Evolutionary conservation across 2,888 invertebrate genomes (phyloP), one percentile per base, ranked within the genome.

Genomic region (Plebejus melissa): DNA sequence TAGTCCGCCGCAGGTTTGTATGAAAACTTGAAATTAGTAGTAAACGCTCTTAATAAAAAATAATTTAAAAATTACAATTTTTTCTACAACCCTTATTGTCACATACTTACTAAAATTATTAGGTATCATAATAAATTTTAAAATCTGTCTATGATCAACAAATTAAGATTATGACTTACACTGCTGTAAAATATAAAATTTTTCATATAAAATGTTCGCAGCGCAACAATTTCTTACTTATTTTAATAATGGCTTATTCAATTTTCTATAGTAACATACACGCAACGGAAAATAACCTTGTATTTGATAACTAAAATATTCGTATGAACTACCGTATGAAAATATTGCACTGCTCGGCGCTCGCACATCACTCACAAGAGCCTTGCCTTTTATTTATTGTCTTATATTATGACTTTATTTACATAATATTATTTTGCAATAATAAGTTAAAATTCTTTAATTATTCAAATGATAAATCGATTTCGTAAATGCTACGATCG

Each of bases 351-450:
- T 16, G 46, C 72, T 50, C 32, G 54, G 54, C 16, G 46, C 54
- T 50, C 32, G 54, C 72, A 72, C 72, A 72, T 72, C 22, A 72
- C 0, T 72, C 54, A 50, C 54, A 72, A 72, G 32, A 72, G 36
- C 72, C 72, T 72, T 50, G 72, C 54, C 54, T 50, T 72, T 72
- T 72, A 72, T 72, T 72, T 72, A 72, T 72, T 32, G 16, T 46
- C 46, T 54, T 72, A n/a, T 54, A 46, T 46, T 46, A 50, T 28
- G 7, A 54, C 32, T 6, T 54, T 72, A 72, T 72, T 72, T 72
- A 50, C 72, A 72, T 72, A 65, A 50, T 13, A 58, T 32, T 65
- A 36, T 65, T 36, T 65, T 65, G 65, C 13, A 65, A 65, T 32
- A 32, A 32, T 65, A 32, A 65, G 13, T 60, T 28, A 28, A 60